Percentiles rank a stretch among this genome's conserved stretches.
These are phyloP conservation scores for rabbit (Oryctolagus cuniculus) DNA, from an alignment of 2,113 vertebrate species.

Conservation along the genomic window DNA sequence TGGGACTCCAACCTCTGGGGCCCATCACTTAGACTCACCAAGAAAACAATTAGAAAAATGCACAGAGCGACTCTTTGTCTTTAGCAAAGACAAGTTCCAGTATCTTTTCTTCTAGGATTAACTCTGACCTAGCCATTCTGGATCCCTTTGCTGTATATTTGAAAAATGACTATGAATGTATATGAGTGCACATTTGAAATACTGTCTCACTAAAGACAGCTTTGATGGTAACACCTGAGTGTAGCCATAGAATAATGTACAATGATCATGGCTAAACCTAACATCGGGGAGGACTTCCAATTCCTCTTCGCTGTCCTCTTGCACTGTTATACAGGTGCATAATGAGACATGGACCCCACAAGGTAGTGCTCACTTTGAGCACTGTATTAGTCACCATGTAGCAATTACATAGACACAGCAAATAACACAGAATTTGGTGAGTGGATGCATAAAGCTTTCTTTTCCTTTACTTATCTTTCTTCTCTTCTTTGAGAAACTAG, in stretches of 20 bases:
- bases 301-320: fast-evolving
- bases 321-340: no score
- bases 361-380: not conserved
- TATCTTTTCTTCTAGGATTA: not conserved
- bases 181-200: not conserved
- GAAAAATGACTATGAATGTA: not conserved
- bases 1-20: not conserved
- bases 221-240: not conserved
- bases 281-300: not conserved
- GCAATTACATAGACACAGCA: not conserved
- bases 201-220: not conserved
- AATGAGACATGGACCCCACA: not conserved
- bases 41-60: not conserved
- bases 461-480: not conserved
- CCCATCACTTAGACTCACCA: not conserved
- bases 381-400: not conserved
- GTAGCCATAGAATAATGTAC: not conserved
- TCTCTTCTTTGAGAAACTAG: not conserved
- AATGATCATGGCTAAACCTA: not conserved
- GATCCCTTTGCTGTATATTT: not conserved
- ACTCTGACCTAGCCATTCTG: not conserved
- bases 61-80: not conserved
- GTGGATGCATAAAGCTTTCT: not conserved
- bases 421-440: not conserved
- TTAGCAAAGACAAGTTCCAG: not conserved